These are phyloP conservation scores for Cyclina sinensis DNA, from an alignment of 1,140 invertebrate species.

Conservation along the genomic window DNA sequence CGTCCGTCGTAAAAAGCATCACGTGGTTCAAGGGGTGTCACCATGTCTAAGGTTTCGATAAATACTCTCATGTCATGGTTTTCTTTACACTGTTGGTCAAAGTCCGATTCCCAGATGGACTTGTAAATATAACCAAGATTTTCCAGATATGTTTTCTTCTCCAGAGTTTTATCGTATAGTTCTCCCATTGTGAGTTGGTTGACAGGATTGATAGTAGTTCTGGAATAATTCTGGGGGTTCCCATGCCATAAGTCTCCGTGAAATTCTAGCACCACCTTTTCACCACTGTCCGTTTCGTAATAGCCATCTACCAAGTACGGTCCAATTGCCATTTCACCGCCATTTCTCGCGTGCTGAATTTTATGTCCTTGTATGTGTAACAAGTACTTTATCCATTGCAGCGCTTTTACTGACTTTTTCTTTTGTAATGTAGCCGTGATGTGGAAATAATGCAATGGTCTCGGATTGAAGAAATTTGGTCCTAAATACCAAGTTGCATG, in stretches of 20 bases:
- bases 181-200: conserved; percentile 53
- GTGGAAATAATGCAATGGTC: background rate
- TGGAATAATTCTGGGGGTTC: conserved; percentile 62
- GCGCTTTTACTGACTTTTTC: background rate
- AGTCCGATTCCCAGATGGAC: conserved; percentile 32
- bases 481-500: conserved; percentile 19
- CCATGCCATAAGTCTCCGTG: conserved; percentile 72
- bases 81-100: background rate
- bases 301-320: conserved; percentile 55
- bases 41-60: conserved; percentile 20
- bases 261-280: conserved; percentile 60
- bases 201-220: background rate
- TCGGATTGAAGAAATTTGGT: conserved; percentile 10
- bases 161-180: conserved; percentile 34
- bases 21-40: conserved; percentile 24
- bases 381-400: background rate
- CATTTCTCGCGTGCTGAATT: conserved; percentile 57
- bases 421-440: conserved; percentile 5
- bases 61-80: conserved; percentile 13
- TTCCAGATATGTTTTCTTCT: conserved; percentile 33
- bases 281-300: background rate
- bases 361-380: background rate
- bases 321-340: conserved; percentile 28
- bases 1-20: conserved; percentile 38
- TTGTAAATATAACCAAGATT: background rate